Base-by-base conservation (phyloP, 2,113 vertebrate genomes). In the Myrmecobius fasciatus region DNA sequence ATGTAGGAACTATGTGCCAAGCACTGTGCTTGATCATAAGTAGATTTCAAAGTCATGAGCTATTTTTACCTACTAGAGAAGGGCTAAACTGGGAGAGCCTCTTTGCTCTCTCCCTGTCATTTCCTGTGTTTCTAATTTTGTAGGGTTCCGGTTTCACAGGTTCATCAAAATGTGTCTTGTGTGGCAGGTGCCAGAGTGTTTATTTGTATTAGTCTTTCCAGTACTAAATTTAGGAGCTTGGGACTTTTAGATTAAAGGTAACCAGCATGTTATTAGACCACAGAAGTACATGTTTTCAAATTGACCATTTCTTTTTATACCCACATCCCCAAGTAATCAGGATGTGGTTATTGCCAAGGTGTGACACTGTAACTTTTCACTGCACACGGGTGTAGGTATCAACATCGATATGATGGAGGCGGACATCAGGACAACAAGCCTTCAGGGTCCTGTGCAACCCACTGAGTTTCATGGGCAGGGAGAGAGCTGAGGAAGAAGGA, bases 321-420 rank as follows among this genome's bases (percentile, higher is more conserved):
- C 96, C 96, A 96, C 96, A 28, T 97, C 94, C 98, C 98, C 97
- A 98, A 98, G 98, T 98, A 98, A 98, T 98, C 98, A 98, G 98
- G 98, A 99, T 98, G 98, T 98, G 98, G 98, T 98, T 98, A 98
- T 98, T 97, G 98, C 97, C 96, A 97, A 98, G 97, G 98, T 96
- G 96, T 97, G 91, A 97, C 94, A 96, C 91, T 96, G 94, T 88
- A 88, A 96, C 97, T 98, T 98, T 98, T 97, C 98, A 98, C 97
- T 97, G 96, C 97, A 6, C 95, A 97, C 95, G 95, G 54, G 93
- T 96, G 95, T 94, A 96, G 94, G 97, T 91, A 94, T 93, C 93
- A 96, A 97, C 93, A 88, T 95, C 93, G 95, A 96, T 94, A 93
- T 93, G 96, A 56, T 95, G 48, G 47, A 90, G 67, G 67, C 22